These are phyloP conservation scores for Diplodus sargus DNA, from an alignment of 2,797 vertebrate species.

Conservation along the genomic window DNA sequence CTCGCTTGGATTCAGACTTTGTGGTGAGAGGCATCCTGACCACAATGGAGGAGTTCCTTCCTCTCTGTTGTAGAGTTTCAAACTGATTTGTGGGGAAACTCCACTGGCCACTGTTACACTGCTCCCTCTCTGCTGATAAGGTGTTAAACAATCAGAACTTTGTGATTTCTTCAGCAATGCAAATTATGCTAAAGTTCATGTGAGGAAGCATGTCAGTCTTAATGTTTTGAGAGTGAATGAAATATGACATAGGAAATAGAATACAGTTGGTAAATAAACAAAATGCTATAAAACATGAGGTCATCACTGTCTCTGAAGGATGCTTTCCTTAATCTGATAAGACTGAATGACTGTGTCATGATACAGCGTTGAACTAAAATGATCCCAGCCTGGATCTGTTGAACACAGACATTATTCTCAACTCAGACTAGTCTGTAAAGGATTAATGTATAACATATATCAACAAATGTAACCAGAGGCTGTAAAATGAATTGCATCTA, in stretches of 20 bases:
- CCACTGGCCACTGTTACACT: constrained; percentile 51
- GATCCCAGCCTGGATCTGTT: constrained; percentile 5
- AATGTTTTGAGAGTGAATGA: constrained; percentile 27
- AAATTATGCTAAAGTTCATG: constrained; percentile 57
- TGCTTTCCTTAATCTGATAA: constrained; percentile 6
- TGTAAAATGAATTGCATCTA: constrained; percentile 9
- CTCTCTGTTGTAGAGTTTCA: constrained; percentile 54
- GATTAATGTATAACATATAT: constrained; percentile 6
- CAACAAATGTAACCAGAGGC: constrained; percentile 14
- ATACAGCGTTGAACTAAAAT: constrained; percentile 9
- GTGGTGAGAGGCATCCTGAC: constrained; percentile 63
- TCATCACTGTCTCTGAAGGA: constrained; percentile 8
- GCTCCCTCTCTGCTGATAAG: constrained; percentile 39
- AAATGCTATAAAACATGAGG: constrained; percentile 1
- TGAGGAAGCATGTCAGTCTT: constrained; percentile 44
- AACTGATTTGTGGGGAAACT: constrained; percentile 65
- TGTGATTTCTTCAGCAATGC: constrained; percentile 43
- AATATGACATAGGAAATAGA: constrained; percentile 28
- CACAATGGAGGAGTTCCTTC: constrained; percentile 78
- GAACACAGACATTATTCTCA: constrained; percentile 12
- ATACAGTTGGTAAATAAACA: not conserved
- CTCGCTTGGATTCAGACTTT: constrained; percentile 51
- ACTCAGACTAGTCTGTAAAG: not conserved
- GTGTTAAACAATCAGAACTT: constrained; percentile 28
- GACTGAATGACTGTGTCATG: not conserved